These are phyloP conservation scores for Sarcophaga rosellei DNA, from an alignment of 2,888 invertebrate species.

Conservation along the genomic window DNA sequence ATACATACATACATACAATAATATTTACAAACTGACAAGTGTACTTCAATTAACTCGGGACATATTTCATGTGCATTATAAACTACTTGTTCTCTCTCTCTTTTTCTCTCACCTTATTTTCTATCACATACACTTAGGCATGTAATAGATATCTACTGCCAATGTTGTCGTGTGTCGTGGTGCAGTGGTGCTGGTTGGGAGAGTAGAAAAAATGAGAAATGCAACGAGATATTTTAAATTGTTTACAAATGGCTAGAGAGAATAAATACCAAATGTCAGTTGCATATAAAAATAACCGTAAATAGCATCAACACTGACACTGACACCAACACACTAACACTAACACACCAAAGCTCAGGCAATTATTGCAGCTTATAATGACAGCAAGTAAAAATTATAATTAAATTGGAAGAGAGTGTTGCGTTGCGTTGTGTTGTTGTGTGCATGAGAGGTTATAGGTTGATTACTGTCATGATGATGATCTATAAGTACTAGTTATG, in stretches of 20 bases:
- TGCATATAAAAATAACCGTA: background rate
- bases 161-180: background rate
- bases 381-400: conserved; percentile 7
- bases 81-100: too few species aligned
- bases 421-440: too few species aligned
- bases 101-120: too few species aligned
- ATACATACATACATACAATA: too few species aligned
- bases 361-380: too few species aligned
- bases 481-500: too few species aligned
- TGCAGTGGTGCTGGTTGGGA: background rate
- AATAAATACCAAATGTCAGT: conserved; percentile 52
- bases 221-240: conserved; percentile 50
- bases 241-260: conserved; percentile 41
- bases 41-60: conserved; percentile 29
- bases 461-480: too few species aligned
- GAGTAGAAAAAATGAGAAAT: background rate
- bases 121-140: too few species aligned
- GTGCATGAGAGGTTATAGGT: too few species aligned
- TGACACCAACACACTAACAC: background rate
- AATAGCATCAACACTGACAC: background rate
- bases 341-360: too few species aligned
- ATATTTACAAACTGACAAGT: conserved; percentile 31
- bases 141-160: too few species aligned
- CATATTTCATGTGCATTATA: conserved; percentile 12
- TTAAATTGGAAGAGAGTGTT: background rate